phyloP scores from a whole-genome alignment of 2,797 vertebrate species.

The Bufotes viridis region DNA sequence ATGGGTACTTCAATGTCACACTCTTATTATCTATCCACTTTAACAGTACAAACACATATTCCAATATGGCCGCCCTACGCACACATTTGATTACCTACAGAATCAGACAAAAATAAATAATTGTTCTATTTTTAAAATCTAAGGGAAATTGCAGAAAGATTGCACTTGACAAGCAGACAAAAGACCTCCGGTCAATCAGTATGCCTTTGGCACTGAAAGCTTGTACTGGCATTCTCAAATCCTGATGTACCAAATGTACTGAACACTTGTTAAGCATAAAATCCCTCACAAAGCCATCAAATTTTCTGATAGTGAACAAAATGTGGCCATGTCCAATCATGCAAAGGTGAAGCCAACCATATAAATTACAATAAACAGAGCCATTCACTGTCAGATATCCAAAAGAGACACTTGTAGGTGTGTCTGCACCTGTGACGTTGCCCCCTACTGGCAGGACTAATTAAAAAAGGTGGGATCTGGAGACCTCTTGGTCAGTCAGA shows the following conservation, averaged over 20 bases:
- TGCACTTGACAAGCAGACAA: background rate
- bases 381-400: no score
- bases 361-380: no score
- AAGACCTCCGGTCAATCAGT: background rate
- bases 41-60: background rate
- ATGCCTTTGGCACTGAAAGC: background rate
- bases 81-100: background rate
- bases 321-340: background rate
- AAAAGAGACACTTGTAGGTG: no score
- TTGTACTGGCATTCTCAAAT: background rate
- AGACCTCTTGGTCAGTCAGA: no score
- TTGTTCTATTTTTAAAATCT: background rate
- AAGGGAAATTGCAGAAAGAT: background rate
- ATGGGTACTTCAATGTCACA: slow-evolving; percentile 1
- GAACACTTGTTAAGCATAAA: background rate
- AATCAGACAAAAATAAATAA: background rate
- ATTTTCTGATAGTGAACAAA: background rate
- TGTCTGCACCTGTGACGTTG: no score
- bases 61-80: no score
- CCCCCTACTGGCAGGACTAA: no score
- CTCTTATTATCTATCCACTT: background rate
- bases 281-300: background rate
- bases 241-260: slow-evolving; percentile 21
- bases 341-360: no score
- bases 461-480: no score